phyloP scores from a whole-genome alignment of 2,888 invertebrate species.

The Crepidodera aurea region DNA sequence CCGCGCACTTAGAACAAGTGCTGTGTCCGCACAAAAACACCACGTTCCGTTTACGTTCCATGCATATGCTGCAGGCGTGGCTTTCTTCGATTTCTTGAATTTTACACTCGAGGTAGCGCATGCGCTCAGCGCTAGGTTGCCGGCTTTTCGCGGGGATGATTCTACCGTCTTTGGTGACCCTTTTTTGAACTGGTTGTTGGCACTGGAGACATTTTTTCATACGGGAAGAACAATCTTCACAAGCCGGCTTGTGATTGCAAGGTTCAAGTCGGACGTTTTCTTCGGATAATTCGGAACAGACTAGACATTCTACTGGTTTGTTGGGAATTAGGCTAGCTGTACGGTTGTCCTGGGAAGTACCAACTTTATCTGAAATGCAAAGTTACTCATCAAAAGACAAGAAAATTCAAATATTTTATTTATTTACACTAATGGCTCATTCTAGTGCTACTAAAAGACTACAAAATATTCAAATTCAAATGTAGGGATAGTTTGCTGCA shows the following conservation, averaged over 20 bases:
- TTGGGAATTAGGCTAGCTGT: constrained; percentile 51
- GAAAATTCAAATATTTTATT: too few species aligned
- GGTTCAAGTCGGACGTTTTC: constrained; percentile 74
- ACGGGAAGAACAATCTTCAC: constrained; percentile 76
- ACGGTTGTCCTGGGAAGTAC: constrained; percentile 57
- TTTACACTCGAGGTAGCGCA: constrained; percentile 77
- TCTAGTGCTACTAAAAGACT: too few species aligned
- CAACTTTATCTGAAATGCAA: constrained; percentile 44
- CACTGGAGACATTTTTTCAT: constrained; percentile 82
- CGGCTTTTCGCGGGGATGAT: constrained; percentile 63
- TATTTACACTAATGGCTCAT: too few species aligned
- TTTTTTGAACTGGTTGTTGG: constrained; percentile 67
- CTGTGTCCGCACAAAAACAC: constrained; percentile 91
- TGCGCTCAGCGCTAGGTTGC: constrained; percentile 72
- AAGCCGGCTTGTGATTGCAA: constrained; percentile 77
- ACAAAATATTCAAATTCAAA: too few species aligned
- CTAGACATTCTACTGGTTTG: constrained; percentile 70
- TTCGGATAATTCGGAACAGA: constrained; percentile 74
- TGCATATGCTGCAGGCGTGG: constrained; percentile 85
- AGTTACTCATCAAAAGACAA: background rate
- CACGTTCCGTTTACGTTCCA: constrained; percentile 83
- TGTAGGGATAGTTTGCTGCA: too few species aligned
- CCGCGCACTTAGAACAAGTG: constrained; percentile 83
- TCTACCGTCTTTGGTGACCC: constrained; percentile 65
- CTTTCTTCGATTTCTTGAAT: constrained; percentile 88